Percentiles rank a stretch among this genome's conserved stretches.
Evolutionary conservation across 2,888 invertebrate genomes (phyloP).

Genomic region (Euzophera pinguis): DNA sequence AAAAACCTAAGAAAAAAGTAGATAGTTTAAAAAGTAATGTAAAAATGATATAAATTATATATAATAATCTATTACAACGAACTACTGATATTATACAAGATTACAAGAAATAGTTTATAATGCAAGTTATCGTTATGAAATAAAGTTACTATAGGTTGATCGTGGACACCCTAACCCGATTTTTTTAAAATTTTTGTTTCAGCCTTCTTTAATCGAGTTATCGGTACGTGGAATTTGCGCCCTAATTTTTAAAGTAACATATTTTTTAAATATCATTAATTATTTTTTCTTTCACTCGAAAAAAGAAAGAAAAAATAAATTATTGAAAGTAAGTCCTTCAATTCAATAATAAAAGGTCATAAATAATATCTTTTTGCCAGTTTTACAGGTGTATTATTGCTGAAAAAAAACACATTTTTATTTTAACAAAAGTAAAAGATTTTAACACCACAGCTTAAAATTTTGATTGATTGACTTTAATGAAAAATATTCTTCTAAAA

Average conservation of each 20-base stretch:
- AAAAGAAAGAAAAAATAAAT: too few species aligned
- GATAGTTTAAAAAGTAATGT: constrained; percentile 55
- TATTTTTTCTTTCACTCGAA: too few species aligned
- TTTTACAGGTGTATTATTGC: too few species aligned
- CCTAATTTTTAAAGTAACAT: too few species aligned
- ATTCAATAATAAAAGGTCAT: too few species aligned
- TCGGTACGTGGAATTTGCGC: not conserved
- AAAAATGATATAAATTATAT: constrained; percentile 38
- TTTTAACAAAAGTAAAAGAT: too few species aligned
- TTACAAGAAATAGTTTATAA: constrained; percentile 36
- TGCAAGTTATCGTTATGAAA: constrained; percentile 33
- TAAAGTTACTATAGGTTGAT: constrained; percentile 20
- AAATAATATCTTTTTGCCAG: too few species aligned
- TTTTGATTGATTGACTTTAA: too few species aligned
- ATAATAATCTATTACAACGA: constrained; percentile 67
- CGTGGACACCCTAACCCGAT: constrained; percentile 15
- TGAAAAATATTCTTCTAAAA: too few species aligned
- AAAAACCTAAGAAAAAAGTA: constrained; percentile 55
- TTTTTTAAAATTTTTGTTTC: constrained; percentile 16
- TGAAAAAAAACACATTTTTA: too few species aligned
- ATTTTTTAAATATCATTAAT: not conserved
- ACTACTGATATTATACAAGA: constrained; percentile 52
- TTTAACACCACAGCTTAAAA: too few species aligned
- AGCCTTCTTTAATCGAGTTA: constrained; percentile 16
- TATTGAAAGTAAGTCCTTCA: too few species aligned